phyloP scores from a whole-genome alignment of 2,797 vertebrate species.

The Tamandua tetradactyla region DNA sequence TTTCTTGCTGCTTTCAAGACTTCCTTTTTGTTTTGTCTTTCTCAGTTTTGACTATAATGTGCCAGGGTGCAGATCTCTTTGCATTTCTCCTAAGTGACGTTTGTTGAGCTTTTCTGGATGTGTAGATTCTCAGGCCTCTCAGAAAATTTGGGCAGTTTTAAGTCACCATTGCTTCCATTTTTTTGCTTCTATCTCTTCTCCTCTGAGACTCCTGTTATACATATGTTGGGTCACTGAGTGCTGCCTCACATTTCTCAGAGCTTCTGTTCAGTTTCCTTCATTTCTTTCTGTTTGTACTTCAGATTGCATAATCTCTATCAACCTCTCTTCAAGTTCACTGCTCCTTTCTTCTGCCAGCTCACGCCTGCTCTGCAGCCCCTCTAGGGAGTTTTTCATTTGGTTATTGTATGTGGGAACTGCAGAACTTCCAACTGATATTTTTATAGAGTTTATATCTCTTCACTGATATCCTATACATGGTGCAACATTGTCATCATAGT shows the following conservation, averaged over 20 bases:
- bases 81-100: neutral
- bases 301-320: neutral
- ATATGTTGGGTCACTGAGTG: accelerated
- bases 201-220: neutral
- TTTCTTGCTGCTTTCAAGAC: neutral
- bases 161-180: neutral
- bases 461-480: neutral
- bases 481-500: neutral
- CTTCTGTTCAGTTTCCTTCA: neutral
- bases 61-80: neutral
- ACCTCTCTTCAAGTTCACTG: neutral
- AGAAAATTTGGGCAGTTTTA: neutral
- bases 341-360: neutral
- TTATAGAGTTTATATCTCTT: neutral
- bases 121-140: neutral
- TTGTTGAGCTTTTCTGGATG: neutral
- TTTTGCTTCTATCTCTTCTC: neutral
- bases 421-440: neutral
- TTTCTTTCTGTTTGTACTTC: neutral
- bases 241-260: neutral
- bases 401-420: neutral
- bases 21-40: neutral
- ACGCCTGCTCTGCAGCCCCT: neutral
- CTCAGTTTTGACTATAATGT: neutral
- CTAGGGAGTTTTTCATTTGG: neutral